These are phyloP conservation scores for Hyphantria cunea DNA, from an alignment of 1,140 invertebrate species.

Conservation along the genomic window DNA sequence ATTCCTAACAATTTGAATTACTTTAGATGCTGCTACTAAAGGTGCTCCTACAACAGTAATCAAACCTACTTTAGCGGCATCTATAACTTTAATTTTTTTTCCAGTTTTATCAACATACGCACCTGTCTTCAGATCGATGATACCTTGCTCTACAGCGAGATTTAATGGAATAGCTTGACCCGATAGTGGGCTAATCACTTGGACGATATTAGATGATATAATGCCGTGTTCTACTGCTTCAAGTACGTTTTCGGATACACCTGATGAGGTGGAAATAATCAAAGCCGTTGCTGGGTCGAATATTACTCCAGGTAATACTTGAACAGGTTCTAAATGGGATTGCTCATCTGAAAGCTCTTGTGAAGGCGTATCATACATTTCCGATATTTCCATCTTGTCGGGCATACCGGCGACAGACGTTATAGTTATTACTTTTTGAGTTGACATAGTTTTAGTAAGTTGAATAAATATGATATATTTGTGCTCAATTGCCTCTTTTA, in stretches of 20 bases:
- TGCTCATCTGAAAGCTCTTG: constrained; percentile 76
- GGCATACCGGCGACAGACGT: constrained; percentile 85
- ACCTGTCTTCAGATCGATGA: constrained; percentile 88
- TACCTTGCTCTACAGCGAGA: constrained; percentile 89
- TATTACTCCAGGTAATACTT: constrained; percentile 86
- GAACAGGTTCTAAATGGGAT: constrained; percentile 84
- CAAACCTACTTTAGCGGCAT: constrained; percentile 89
- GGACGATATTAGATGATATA: constrained; percentile 86
- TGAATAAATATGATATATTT: constrained; percentile 84
- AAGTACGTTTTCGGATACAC: constrained; percentile 86
- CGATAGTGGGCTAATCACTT: constrained; percentile 88
- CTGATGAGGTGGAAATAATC: constrained; percentile 87
- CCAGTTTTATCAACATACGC: constrained; percentile 86
- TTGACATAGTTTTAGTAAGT: constrained; percentile 57
- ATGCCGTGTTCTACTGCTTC: constrained; percentile 86
- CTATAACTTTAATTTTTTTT: constrained; percentile 86
- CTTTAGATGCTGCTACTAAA: constrained; percentile 85
- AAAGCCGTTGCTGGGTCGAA: constrained; percentile 89
- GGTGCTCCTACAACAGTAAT: constrained; percentile 88
- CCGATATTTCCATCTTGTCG: constrained; percentile 86
- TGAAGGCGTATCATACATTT: constrained; percentile 65
- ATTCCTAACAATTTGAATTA: constrained; percentile 77
- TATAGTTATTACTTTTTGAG: constrained; percentile 84
- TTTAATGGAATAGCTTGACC: constrained; percentile 87
- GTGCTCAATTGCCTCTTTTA: constrained; percentile 90